Base-by-base conservation (phyloP, 1,140 invertebrate genomes). In the Neoseiulus cucumeris region DNA sequence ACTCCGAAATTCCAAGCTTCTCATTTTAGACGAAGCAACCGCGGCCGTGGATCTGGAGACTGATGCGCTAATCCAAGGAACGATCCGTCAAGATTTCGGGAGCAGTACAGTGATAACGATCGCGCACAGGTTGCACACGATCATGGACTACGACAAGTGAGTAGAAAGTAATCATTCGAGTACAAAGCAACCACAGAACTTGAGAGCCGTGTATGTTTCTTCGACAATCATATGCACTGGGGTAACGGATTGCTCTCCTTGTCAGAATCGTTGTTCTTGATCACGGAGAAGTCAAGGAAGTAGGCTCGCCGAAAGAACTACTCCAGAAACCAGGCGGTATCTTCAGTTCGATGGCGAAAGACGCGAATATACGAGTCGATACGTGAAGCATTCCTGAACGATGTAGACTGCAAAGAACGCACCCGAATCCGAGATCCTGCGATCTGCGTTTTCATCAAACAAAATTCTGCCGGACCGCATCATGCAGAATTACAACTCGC, bases 21-120 rank as follows among this genome's bases (percentile, higher is more conserved):
- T 98, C 7, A 86, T 91, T 70, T 85, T 97, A 64, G 93, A 97
- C 76, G 93, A 98, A 78, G 93, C 90, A 1, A 97, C 93, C 1
- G 90, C 93, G 0, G 91, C 89, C 74, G 81, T 96, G 44, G 93
- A 97, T 78, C 78, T 83, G 65, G 85, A 91, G 68, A 93, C 89
- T 0, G 91, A 96, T 74, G 80, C 83, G 65, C 78, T 84, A 47
- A 91, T 97, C 70, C 87, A 95, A 75, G 77, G 84, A 69, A 89
- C 87, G 0, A 81, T 97, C 59, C 80, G 85, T 42, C 82, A 82
- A 69, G 83, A 83, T 39, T 96, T 96, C 73, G 80, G 80, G 45
- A 85, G 86, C 69, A 85, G 85, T 68, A 97, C 93, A 0, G 85
- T 98, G 0, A 76, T 98, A 18, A 91, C 87, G 9, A 90, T 97